Evolutionary conservation across 2,797 vertebrate genomes (phyloP).

Genomic region (Ibycter americanus): DNA sequence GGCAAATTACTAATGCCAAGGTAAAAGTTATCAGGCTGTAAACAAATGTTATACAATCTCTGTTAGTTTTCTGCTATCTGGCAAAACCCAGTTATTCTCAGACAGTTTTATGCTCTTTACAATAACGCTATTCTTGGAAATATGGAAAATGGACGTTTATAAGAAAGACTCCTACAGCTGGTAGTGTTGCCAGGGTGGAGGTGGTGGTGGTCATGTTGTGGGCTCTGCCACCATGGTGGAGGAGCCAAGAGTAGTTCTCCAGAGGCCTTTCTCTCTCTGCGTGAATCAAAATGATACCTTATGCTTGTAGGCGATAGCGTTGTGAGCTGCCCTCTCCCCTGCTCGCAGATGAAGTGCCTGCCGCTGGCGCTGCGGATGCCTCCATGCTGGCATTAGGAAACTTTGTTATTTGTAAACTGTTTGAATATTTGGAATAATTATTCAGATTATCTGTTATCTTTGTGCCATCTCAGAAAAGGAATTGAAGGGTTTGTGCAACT

Average conservation of each 20-base stretch:
- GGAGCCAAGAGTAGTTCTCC: neutral
- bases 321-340: neutral
- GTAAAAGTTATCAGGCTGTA: neutral
- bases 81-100: neutral
- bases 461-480: neutral
- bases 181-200: neutral
- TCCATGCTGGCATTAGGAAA: neutral
- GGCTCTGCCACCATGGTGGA: neutral
- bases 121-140: neutral
- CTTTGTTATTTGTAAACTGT: neutral
- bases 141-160: neutral
- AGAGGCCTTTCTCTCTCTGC: neutral
- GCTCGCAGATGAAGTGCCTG: too few species aligned
- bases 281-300: neutral
- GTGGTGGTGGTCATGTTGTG: neutral
- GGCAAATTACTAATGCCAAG: neutral
- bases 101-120: neutral
- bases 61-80: neutral
- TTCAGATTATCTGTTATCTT: neutral
- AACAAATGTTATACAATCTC: neutral
- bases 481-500: neutral
- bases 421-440: neutral
- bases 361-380: neutral
- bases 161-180: neutral
- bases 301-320: neutral